A percentile compares a stretch with the other conserved stretches of the same genome.
These are phyloP conservation scores for Falco columbarius DNA, from an alignment of 2,797 vertebrate species.

Conservation along the genomic window DNA sequence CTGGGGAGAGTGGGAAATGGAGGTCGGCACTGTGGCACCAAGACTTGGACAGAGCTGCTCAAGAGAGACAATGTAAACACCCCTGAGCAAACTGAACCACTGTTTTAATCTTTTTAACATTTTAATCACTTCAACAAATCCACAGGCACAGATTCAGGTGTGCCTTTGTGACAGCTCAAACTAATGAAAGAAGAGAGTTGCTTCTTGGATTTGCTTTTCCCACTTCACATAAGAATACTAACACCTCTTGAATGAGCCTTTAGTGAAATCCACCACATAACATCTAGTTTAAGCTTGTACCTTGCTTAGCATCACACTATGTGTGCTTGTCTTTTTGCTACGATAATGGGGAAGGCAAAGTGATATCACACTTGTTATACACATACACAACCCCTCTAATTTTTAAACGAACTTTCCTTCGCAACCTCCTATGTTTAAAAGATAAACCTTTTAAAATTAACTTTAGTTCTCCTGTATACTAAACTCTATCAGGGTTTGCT, in stretches of 20 bases:
- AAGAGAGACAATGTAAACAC: conserved; percentile 30
- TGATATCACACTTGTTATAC: not conserved
- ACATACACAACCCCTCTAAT: not conserved
- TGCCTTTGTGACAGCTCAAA: not conserved
- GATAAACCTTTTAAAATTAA: not conserved
- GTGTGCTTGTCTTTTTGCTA: not conserved
- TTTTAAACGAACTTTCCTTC: conserved; percentile 7
- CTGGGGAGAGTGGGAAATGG: not conserved
- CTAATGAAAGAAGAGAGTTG: not conserved
- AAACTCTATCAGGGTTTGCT: conserved; percentile 64
- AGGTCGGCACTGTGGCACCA: not conserved
- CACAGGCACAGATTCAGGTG: not conserved
- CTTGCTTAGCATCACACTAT: not conserved
- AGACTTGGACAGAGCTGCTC: conserved; percentile 24
- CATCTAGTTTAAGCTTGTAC: not conserved
- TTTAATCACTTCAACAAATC: not conserved
- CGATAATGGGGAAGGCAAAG: not conserved
- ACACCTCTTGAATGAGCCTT: not conserved
- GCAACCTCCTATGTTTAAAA: not conserved
- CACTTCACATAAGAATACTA: not conserved
- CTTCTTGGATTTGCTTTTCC: not conserved
- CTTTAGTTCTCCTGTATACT: conserved; percentile 15
- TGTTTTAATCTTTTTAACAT: conserved; percentile 12
- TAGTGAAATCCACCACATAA: not conserved
- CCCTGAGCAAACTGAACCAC: not conserved